Conservation (phyloP, 2,113 vertebrate species). For the Syngnathoides biaculeatus region DNA sequence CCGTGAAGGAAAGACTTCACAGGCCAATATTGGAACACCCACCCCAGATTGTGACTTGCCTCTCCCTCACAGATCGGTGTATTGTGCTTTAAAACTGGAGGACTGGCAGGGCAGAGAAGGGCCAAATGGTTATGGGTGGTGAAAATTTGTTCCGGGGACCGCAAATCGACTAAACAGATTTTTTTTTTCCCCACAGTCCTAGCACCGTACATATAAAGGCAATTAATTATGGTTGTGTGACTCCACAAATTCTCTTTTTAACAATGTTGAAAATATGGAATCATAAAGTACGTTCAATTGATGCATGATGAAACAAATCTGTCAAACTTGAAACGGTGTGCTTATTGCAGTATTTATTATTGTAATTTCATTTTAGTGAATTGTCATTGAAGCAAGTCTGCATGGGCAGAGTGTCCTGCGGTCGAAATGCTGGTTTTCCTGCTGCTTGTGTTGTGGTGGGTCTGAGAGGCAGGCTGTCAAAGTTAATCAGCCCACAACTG, state of each 20-base stretch:
- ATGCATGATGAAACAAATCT: not conserved
- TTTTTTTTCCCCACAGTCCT: no score
- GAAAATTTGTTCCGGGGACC: no score
- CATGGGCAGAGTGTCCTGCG: slow-evolving; percentile 24
- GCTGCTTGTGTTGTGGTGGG: slow-evolving; percentile 59
- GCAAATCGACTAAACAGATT: no score
- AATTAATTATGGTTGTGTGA: not conserved
- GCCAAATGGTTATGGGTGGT: no score
- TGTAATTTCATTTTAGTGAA: slow-evolving; percentile 6
- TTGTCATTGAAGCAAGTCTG: not conserved
- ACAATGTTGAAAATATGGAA: not conserved
- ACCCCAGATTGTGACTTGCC: no score
- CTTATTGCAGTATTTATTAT: not conserved
- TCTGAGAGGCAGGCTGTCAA: slow-evolving; percentile 71
- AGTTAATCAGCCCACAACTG: slow-evolving; percentile 65
- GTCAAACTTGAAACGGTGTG: not conserved
- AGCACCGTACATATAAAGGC: not conserved
- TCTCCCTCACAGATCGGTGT: no score
- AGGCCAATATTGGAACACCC: no score
- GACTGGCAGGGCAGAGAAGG: no score
- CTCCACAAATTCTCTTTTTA: not conserved
- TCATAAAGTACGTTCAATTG: not conserved
- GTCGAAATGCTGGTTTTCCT: slow-evolving; percentile 49
- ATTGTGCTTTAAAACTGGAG: no score
- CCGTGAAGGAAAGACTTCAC: no score